These are phyloP conservation scores for Gymnopithys bicolor DNA, from an alignment of 2,797 vertebrate genomes.

Conservation along the genomic window DNA sequence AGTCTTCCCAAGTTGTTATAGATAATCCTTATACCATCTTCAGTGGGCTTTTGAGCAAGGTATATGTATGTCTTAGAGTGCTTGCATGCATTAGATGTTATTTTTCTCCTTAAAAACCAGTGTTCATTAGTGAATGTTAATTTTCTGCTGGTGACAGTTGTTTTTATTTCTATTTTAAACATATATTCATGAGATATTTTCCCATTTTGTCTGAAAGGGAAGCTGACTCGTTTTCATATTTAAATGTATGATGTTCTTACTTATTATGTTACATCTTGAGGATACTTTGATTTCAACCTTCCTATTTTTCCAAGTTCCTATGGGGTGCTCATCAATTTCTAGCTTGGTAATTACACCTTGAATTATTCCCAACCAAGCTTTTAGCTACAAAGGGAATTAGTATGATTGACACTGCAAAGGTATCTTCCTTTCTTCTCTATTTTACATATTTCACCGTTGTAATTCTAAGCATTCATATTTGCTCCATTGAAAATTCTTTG, in stretches of 20 bases:
- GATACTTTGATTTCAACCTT: background rate
- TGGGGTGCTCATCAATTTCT: background rate
- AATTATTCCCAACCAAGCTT: constrained; percentile 9
- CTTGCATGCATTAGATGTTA: background rate
- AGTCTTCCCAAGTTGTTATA: background rate
- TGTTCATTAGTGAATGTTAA: background rate
- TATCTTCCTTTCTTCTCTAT: background rate
- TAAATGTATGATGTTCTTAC: background rate
- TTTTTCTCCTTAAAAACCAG: background rate
- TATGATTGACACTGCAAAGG: background rate
- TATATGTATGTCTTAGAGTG: background rate
- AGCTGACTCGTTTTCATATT: background rate
- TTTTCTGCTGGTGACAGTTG: background rate
- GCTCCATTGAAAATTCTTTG: background rate
- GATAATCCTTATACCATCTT: background rate
- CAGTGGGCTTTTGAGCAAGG: background rate
- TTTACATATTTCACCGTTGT: background rate
- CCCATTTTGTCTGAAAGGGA: background rate
- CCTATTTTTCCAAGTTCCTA: background rate
- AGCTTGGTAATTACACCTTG: background rate
- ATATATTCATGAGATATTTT: background rate
- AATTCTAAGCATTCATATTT: background rate
- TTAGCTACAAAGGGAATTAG: background rate
- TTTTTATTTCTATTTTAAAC: background rate
- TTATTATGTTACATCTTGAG: background rate